Evolutionary conservation across 2,888 invertebrate species (phyloP), one percentile per base, ranked within the genome.

Genomic region (Napeogenes sylphis): DNA sequence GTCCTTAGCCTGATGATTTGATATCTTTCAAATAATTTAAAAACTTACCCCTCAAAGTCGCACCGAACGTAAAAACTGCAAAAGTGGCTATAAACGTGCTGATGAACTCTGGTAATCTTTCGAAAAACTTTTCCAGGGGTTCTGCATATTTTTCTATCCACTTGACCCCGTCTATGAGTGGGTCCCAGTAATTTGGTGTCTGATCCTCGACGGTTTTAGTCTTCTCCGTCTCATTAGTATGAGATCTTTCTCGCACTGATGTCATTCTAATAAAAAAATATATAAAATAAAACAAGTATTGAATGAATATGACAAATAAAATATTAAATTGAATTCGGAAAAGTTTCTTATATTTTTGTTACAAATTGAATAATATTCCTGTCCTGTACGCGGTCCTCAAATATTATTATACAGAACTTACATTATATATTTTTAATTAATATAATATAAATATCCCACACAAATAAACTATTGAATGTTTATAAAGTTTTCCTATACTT

Each of bases 81-180:
- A 93, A 71, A 0, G 93, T 92, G 0, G 92, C 93, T 13, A 94
- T 83, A 59, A 92, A 80, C 3, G 91, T 90, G 35, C 87, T 89
- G 4, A 93, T 74, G 65, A 87, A 90, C 4, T 88, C 86, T 0
- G 94, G 94, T 4, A 94, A 60, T 66, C 84, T 87, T 38, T 85
- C 82, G 82, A 93, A 93, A 70, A 92, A 83, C 65, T 89, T 91
- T 58, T 92, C 92, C 35, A 94, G 68, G 2, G 80, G 79, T 0
- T 88, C 87, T 14, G 90, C 84, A 70, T 93, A 92, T 59, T 87
- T 91, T 70, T 93, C 93, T 2, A 92, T 87, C 93, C 93, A 94
- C 67, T 87, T 92, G 0, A 93, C 91, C 0, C 93, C 92, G 4
- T 90, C 90, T 66, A 71, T 90, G 74, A 93, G 80, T 0, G 93